Evolutionary conservation across 2,888 invertebrate species (phyloP).

Genomic region (Agapetus fuscipes): DNA sequence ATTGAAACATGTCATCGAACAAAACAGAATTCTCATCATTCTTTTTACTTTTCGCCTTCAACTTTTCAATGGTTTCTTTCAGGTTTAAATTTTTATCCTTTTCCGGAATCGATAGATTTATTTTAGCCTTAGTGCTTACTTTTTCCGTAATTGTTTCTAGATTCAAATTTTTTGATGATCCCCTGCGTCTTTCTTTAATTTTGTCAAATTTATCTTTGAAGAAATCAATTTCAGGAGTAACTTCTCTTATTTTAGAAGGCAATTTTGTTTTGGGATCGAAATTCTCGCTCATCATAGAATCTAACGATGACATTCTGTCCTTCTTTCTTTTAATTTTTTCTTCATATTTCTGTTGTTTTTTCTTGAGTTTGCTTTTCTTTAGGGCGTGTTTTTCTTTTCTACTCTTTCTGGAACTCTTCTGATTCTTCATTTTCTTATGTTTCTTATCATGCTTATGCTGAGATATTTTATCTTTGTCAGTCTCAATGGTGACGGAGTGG

Average conservation of each 20-base stretch:
- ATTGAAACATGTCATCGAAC: conserved; percentile 32
- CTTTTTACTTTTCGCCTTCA: conserved; percentile 53
- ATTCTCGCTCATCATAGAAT: conserved; percentile 8
- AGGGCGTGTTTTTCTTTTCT: conserved; percentile 18
- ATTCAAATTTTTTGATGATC: conserved; percentile 37
- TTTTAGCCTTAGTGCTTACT: conserved; percentile 34
- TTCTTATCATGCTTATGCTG: conserved; percentile 16
- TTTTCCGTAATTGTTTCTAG: conserved; percentile 42
- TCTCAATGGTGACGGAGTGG: neutral
- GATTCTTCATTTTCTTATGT: conserved; percentile 18
- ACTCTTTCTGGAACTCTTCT: conserved; percentile 22
- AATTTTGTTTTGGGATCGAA: conserved; percentile 1
- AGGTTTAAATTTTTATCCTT: conserved; percentile 44
- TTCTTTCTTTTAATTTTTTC: conserved; percentile 35
- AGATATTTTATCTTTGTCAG: conserved; percentile 11
- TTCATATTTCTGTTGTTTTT: conserved; percentile 32
- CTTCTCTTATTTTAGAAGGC: conserved; percentile 19
- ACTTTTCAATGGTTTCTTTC: conserved; percentile 51
- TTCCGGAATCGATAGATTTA: conserved; percentile 32
- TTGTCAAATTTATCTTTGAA: conserved; percentile 52
- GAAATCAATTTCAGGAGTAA: conserved; percentile 35
- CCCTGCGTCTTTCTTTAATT: conserved; percentile 49
- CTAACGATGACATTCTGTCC: conserved; percentile 21
- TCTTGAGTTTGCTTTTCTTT: conserved; percentile 34
- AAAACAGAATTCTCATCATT: conserved; percentile 33